Percentiles rank a stretch among this genome's conserved stretches.
Conservation (phyloP, 2,113 vertebrate species). For the Sebastes fasciatus region DNA sequence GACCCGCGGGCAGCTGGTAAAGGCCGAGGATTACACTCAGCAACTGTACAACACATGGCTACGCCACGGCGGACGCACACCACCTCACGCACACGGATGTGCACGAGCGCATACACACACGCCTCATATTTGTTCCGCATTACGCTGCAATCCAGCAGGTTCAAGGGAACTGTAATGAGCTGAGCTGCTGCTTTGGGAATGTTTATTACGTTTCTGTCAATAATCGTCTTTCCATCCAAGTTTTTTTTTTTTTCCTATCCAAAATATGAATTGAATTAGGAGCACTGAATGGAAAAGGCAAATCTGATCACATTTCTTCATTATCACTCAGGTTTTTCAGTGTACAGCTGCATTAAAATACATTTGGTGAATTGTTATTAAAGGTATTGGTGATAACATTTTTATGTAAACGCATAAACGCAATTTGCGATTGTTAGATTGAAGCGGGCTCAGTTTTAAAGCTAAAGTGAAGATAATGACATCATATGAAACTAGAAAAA, state of each 20-base stretch:
- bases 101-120: slow-evolving; percentile 16
- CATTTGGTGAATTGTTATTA: slow-evolving; percentile 33
- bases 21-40: slow-evolving; percentile 66
- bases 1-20: slow-evolving; percentile 67
- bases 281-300: slow-evolving; percentile 21
- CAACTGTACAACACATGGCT: slow-evolving; percentile 72
- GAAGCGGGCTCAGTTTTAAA: no score
- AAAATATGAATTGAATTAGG: slow-evolving; percentile 40
- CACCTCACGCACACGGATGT: not conserved
- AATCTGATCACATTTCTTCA: slow-evolving; percentile 38
- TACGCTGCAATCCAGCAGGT: slow-evolving; percentile 29
- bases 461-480: no score
- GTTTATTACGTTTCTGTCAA: slow-evolving; percentile 56
- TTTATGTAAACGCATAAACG: no score
- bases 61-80: slow-evolving; percentile 28
- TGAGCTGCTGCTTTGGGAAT: slow-evolving; percentile 43
- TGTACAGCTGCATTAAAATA: slow-evolving; percentile 20
- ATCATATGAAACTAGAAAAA: no score
- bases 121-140: slow-evolving; percentile 24
- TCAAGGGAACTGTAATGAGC: slow-evolving; percentile 37
- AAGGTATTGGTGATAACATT: no score
- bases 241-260: slow-evolving; percentile 31
- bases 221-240: slow-evolving; percentile 37
- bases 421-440: no score
- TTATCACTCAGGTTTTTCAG: slow-evolving; percentile 19